These are phyloP conservation scores for Listronotus bonariensis DNA, from an alignment of 1,140 invertebrate species.

Conservation along the genomic window DNA sequence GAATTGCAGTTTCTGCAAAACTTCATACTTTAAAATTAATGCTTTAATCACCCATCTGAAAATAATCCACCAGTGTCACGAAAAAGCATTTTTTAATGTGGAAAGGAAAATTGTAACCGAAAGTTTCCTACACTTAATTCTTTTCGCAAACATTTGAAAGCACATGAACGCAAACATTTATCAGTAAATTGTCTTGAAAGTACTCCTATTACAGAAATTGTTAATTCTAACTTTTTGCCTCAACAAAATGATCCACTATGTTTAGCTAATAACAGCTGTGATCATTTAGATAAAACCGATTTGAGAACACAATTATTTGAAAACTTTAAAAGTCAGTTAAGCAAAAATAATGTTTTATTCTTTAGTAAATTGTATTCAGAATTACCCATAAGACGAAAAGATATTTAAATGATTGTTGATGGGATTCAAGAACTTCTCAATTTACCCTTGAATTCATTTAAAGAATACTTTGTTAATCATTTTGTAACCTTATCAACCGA, in stretches of 20 bases:
- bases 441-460: too few relatives aligned
- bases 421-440: not conserved
- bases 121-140: slow-evolving; percentile 5
- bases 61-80: slow-evolving; percentile 1
- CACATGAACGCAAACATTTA: not conserved
- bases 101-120: not conserved
- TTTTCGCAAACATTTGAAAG: slow-evolving; percentile 6
- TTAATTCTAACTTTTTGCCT: too few relatives aligned
- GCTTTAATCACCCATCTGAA: slow-evolving; percentile 3
- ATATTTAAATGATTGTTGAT: not conserved
- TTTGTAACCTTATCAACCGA: too few relatives aligned
- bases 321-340: too few relatives aligned
- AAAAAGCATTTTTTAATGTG: not conserved
- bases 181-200: too few relatives aligned
- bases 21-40: too few relatives aligned
- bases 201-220: too few relatives aligned
- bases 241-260: too few relatives aligned
- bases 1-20: not conserved
- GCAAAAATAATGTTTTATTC: not conserved
- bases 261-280: too few relatives aligned
- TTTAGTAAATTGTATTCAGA: not conserved
- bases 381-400: not conserved
- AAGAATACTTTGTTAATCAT: not conserved
- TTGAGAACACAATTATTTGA: too few relatives aligned
- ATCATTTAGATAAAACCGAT: too few relatives aligned